phyloP scores from a whole-genome alignment of 2,888 invertebrate species.

The Ectropis crepuscularia region DNA sequence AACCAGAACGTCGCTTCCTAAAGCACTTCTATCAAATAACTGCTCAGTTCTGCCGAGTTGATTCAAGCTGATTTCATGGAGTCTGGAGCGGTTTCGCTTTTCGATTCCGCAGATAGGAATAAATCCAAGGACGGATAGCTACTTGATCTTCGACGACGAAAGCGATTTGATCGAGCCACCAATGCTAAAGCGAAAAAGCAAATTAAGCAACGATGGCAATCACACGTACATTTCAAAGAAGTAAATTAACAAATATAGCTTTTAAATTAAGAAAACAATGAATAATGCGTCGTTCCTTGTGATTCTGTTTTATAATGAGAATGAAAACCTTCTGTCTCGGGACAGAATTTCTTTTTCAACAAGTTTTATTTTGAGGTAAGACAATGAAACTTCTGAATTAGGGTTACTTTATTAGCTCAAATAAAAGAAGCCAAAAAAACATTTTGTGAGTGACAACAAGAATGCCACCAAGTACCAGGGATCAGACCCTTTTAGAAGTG shows the following conservation, averaged over 20 bases:
- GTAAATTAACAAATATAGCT: slow-evolving; percentile 10
- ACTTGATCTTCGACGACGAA: slow-evolving; percentile 22
- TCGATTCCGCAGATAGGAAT: slow-evolving; percentile 41
- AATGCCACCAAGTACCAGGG: slow-evolving; percentile 41
- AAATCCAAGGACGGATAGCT: slow-evolving; percentile 26
- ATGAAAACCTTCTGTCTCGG: slow-evolving; percentile 42
- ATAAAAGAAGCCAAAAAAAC: slow-evolving; percentile 48
- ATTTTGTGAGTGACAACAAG: slow-evolving; percentile 46
- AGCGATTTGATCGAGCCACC: slow-evolving; percentile 17
- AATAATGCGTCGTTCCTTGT: slow-evolving; percentile 27
- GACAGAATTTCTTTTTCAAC: slow-evolving; percentile 42
- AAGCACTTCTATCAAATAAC: slow-evolving; percentile 45
- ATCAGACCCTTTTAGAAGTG: slow-evolving; percentile 35
- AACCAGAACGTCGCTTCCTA: slow-evolving; percentile 38
- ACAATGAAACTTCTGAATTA: slow-evolving; percentile 57
- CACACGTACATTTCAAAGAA: slow-evolving; percentile 23
- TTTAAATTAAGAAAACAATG: neutral
- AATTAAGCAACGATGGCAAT: slow-evolving; percentile 17
- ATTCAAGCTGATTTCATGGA: slow-evolving; percentile 50
- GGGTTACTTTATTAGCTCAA: slow-evolving; percentile 51
- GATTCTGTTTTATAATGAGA: slow-evolving; percentile 37
- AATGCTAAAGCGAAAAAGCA: slow-evolving; percentile 24
- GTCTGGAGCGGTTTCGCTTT: slow-evolving; percentile 42
- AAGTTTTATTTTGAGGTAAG: slow-evolving; percentile 48
- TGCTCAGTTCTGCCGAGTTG: slow-evolving; percentile 45